Evolutionary conservation across 1,140 invertebrate genomes (phyloP).

Genomic region (Harpegnathos saltator): DNA sequence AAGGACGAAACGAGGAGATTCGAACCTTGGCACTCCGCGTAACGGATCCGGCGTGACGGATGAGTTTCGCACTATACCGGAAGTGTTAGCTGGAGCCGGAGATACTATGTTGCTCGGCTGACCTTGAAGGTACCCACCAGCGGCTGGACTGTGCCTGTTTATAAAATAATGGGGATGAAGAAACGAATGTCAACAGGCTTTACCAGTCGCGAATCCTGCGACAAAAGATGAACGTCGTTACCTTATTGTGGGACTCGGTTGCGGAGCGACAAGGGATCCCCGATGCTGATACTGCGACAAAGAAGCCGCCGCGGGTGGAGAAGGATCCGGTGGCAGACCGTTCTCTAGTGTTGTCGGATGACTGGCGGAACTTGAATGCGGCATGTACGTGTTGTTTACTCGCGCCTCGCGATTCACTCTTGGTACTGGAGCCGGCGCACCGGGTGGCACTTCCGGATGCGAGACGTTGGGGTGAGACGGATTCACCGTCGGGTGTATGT

Average conservation of each 20-base stretch:
- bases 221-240: constrained; percentile 70
- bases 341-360: constrained; percentile 84
- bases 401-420: constrained; percentile 81
- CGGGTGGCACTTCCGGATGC: constrained; percentile 79
- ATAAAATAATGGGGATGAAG: not conserved
- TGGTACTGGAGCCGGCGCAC: constrained; percentile 75
- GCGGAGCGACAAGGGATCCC: constrained; percentile 81
- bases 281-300: constrained; percentile 84
- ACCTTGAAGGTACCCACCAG: constrained; percentile 81
- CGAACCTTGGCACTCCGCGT: constrained; percentile 83
- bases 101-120: constrained; percentile 83
- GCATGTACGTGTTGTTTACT: constrained; percentile 81
- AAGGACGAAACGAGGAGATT: not conserved
- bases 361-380: constrained; percentile 82
- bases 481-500: constrained; percentile 85
- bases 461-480: constrained; percentile 82
- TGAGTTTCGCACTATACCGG: constrained; percentile 84
- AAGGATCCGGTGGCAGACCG: constrained; percentile 85
- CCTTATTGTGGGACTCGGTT: constrained; percentile 86
- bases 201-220: not conserved
- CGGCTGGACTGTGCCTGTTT: constrained; percentile 82
- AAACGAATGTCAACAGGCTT: constrained; percentile 24
- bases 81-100: constrained; percentile 80
- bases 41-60: constrained; percentile 84
- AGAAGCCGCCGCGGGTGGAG: constrained; percentile 80